A percentile compares a stretch with the other conserved stretches of the same genome.
These are phyloP conservation scores for Abscondita cerata DNA, from an alignment of 2,888 invertebrate species.

Conservation along the genomic window DNA sequence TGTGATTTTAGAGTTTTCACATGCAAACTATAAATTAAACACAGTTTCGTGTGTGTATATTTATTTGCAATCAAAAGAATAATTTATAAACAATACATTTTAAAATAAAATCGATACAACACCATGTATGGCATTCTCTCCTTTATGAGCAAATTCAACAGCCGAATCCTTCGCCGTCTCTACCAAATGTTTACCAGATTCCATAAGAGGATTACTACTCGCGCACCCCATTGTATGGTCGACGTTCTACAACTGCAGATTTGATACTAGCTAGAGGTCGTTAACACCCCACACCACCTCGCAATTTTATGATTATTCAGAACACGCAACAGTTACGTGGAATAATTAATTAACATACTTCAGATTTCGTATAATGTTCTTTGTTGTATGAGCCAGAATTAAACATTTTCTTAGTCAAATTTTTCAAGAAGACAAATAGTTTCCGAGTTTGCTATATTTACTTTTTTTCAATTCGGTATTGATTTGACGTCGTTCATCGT, in stretches of 20 bases:
- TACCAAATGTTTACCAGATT: constrained; percentile 53
- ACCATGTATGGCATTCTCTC: constrained; percentile 54
- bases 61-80: too few species aligned
- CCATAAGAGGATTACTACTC: constrained; percentile 56
- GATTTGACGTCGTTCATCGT: neutral
- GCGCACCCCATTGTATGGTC: constrained; percentile 55
- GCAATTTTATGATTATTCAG: constrained; percentile 22
- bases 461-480: neutral
- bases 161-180: constrained; percentile 54
- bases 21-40: too few species aligned
- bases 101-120: constrained; percentile 18
- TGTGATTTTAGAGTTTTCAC: too few species aligned
- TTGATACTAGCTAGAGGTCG: constrained; percentile 27
- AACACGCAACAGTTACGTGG: constrained; percentile 23
- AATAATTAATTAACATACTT: constrained; percentile 8
- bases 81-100: too few species aligned
- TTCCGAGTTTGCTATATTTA: neutral
- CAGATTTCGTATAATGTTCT: constrained; percentile 5
- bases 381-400: neutral
- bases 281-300: constrained; percentile 23
- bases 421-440: neutral
- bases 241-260: constrained; percentile 9
- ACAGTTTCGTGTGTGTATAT: too few species aligned
- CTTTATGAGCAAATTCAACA: constrained; percentile 50
- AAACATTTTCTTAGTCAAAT: neutral